Percentiles rank a stretch among this genome's conserved stretches.
Evolutionary conservation across 1,140 invertebrate species (phyloP).

Genomic region (Saccostrea glomerata): DNA sequence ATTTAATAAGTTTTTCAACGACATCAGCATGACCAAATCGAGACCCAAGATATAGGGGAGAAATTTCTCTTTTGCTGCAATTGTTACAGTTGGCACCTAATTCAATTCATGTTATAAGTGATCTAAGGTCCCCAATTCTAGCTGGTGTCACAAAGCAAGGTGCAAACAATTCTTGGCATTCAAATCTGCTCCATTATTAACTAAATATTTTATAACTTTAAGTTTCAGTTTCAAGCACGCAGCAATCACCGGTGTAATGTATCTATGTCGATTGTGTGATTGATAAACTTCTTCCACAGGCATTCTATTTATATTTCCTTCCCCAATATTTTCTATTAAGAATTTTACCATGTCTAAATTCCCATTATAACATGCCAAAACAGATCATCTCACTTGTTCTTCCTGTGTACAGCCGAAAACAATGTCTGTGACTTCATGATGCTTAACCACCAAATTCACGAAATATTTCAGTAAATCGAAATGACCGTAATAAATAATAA

Average conservation of each 20-base stretch:
- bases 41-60: no score
- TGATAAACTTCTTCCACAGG: neutral
- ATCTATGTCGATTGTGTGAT: neutral
- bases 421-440: neutral
- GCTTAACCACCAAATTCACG: neutral
- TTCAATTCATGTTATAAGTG: no score
- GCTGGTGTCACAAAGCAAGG: no score
- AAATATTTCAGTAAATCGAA: neutral
- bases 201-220: no score
- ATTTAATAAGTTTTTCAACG: no score
- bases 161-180: no score
- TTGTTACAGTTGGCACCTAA: no score
- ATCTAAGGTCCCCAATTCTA: no score
- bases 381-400: neutral
- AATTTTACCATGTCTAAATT: neutral
- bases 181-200: no score
- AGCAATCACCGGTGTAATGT: neutral
- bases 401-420: neutral
- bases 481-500: neutral
- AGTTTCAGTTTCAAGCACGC: neutral
- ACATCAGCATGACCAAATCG: no score
- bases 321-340: neutral
- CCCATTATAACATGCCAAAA: neutral
- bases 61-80: no score
- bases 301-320: neutral